A percentile compares a stretch with the other conserved stretches of the same genome.
Conservation (phyloP, 2,797 vertebrate genomes). For the Bradypodion pumilum region DNA sequence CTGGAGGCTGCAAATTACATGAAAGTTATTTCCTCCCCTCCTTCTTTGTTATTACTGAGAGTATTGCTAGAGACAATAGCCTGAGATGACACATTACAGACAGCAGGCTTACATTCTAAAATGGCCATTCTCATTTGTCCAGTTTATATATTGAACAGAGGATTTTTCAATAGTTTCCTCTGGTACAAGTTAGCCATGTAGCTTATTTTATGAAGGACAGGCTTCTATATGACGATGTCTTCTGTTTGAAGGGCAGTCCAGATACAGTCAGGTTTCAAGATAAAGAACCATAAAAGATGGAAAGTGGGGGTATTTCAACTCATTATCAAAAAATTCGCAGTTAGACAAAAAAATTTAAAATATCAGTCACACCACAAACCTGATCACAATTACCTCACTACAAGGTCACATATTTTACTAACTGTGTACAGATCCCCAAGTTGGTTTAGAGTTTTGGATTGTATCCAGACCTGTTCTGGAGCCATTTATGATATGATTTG, state of each 20-base stretch:
- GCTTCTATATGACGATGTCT: background rate
- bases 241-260: background rate
- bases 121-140: background rate
- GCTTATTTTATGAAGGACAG: background rate
- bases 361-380: background rate
- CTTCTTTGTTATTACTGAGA: too few relatives aligned
- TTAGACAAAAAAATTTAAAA: background rate
- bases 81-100: background rate
- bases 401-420: background rate
- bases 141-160: background rate
- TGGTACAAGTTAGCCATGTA: background rate
- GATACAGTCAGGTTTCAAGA: background rate
- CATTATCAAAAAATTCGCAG: background rate
- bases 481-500: too few relatives aligned
- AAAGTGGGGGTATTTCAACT: background rate
- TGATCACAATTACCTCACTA: background rate
- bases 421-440: too few relatives aligned
- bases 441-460: too few relatives aligned
- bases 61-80: background rate
- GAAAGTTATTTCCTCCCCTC: background rate
- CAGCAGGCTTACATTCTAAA: too few relatives aligned
- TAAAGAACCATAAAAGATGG: background rate
- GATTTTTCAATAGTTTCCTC: background rate
- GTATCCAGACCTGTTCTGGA: too few relatives aligned
- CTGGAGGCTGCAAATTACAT: background rate